Percentiles rank a stretch among this genome's conserved stretches.
These are phyloP conservation scores for Calonectris borealis DNA, from an alignment of 2,113 vertebrate genomes.

Conservation along the genomic window DNA sequence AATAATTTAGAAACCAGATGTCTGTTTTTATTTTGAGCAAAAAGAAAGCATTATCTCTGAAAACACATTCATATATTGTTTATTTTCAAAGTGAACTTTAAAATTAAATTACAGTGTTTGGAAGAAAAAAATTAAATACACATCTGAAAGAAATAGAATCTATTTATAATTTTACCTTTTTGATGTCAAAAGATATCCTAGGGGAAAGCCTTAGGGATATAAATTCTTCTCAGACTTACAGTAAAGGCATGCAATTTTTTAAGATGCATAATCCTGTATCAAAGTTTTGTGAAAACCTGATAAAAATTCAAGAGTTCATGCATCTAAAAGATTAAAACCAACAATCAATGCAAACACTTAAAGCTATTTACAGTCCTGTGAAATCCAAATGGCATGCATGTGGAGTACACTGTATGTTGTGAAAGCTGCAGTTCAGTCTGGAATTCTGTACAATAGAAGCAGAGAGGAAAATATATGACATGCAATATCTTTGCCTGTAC, in stretches of 20 bases:
- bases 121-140: conserved; percentile 3
- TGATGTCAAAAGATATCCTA: conserved; percentile 47
- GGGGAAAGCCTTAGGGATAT: conserved; percentile 20
- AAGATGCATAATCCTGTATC: conserved; percentile 11
- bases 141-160: conserved; percentile 58
- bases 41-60: conserved; percentile 12
- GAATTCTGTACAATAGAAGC: background rate
- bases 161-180: conserved; percentile 54
- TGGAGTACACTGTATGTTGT: background rate
- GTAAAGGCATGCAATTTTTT: conserved; percentile 23
- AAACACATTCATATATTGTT: conserved; percentile 9
- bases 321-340: conserved; percentile 40
- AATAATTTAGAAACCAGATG: background rate
- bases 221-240: conserved; percentile 27
- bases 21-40: conserved; percentile 26
- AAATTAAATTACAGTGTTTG: conserved; percentile 48
- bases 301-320: conserved; percentile 19
- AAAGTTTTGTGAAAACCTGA: conserved; percentile 23
- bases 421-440: conserved; percentile 8
- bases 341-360: conserved; percentile 19
- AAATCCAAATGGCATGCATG: conserved; percentile 42
- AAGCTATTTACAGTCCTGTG: conserved; percentile 47
- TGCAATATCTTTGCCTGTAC: background rate
- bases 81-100: conserved; percentile 41
- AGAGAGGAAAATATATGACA: background rate